A percentile compares a stretch with the other conserved stretches of the same genome.
These are phyloP conservation scores for Protula sp. DNA, from an alignment of 2,888 invertebrate genomes.

Conservation along the genomic window DNA sequence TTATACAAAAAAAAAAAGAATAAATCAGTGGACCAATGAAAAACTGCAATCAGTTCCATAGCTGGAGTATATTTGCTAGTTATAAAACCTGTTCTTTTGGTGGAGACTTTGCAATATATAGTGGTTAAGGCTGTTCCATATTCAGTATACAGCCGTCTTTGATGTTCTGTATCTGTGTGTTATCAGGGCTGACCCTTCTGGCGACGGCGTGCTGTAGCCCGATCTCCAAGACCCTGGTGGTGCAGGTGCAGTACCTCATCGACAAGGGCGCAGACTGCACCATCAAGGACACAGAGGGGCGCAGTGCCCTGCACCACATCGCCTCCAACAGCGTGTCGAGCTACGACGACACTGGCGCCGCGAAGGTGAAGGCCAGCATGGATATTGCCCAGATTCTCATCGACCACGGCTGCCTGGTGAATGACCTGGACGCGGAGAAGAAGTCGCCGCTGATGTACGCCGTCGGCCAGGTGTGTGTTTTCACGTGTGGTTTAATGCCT, in stretches of 20 bases:
- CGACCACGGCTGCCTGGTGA: constrained; percentile 48
- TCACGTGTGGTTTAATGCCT: too few relatives aligned
- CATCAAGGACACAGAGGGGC: constrained; percentile 50
- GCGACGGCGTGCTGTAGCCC: constrained; percentile 48
- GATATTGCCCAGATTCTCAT: constrained; percentile 49
- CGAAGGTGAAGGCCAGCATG: constrained; percentile 11
- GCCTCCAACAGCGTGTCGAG: not conserved
- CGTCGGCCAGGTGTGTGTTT: constrained; percentile 42
- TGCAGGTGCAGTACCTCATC: constrained; percentile 53
- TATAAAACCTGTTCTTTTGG: too few relatives aligned
- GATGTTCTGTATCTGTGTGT: not conserved
- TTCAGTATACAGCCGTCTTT: too few relatives aligned
- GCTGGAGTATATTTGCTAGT: too few relatives aligned
- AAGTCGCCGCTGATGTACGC: constrained; percentile 52
- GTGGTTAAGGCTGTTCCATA: too few relatives aligned
- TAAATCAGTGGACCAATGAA: too few relatives aligned
- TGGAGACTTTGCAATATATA: too few relatives aligned
- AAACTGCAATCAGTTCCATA: too few relatives aligned
- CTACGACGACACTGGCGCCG: not conserved
- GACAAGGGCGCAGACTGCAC: constrained; percentile 53
- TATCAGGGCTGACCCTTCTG: constrained; percentile 51
- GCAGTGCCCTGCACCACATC: constrained; percentile 27
- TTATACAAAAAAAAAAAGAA: not conserved
- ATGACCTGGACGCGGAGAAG: constrained; percentile 40
- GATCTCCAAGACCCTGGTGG: constrained; percentile 39